phyloP scores from a whole-genome alignment of 2,888 invertebrate genomes.

The Schizaphis graminum region DNA sequence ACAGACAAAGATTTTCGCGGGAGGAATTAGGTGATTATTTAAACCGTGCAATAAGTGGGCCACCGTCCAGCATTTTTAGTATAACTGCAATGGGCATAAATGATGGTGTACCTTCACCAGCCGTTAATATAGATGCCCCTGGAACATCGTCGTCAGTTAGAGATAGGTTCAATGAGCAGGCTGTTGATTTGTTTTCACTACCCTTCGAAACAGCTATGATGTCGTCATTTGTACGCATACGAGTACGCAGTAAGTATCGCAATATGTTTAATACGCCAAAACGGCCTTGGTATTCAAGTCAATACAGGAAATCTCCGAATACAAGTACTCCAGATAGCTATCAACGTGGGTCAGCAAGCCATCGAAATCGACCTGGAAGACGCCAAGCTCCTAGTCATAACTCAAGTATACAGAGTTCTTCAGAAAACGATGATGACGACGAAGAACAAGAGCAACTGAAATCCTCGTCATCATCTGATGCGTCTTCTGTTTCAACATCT shows the following conservation, averaged over 20 bases:
- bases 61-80: not conserved
- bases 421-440: not conserved
- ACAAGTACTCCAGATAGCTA: not conserved
- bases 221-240: not conserved
- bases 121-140: constrained; percentile 12
- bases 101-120: not conserved
- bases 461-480: not conserved
- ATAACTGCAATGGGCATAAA: not conserved
- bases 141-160: not conserved
- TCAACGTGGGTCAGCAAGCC: not conserved
- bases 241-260: not conserved
- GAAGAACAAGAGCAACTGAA: not conserved
- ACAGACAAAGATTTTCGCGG: not conserved
- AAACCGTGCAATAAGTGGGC: not conserved
- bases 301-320: too few relatives aligned
- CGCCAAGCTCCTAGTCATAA: not conserved
- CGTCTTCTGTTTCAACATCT: not conserved
- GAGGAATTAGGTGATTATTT: not conserved
- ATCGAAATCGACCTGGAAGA: not conserved
- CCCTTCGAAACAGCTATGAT: not conserved
- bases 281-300: fast-evolving
- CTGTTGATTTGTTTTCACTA: not conserved
- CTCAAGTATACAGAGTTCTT: not conserved
- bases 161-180: too few relatives aligned
- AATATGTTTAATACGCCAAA: not conserved